phyloP scores from a whole-genome alignment of 1,140 invertebrate species.

The Drosophila tsacasi region DNA sequence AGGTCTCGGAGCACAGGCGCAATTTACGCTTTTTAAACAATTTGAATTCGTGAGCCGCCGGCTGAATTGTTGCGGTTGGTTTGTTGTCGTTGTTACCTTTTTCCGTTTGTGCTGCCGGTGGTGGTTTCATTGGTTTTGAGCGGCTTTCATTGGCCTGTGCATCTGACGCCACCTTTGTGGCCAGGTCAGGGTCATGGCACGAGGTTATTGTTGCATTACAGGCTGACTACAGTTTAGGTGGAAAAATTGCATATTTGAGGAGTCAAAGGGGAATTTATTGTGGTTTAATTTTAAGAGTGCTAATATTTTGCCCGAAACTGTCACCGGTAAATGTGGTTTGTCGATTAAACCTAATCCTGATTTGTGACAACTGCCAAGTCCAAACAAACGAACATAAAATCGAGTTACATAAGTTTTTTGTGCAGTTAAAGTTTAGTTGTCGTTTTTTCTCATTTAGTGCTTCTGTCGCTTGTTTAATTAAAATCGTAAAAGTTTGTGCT shows the following conservation, averaged over 20 bases:
- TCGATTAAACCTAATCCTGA: constrained; percentile 23
- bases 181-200: constrained; percentile 37
- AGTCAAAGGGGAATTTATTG: not conserved
- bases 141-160: not conserved
- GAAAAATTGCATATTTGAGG: not conserved
- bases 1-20: constrained; percentile 36
- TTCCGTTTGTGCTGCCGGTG: constrained; percentile 23
- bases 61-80: constrained; percentile 49
- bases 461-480: constrained; percentile 22
- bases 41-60: constrained; percentile 33
- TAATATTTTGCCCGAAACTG: not conserved
- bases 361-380: constrained; percentile 46
- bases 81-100: constrained; percentile 32
- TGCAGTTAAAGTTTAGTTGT: constrained; percentile 4
- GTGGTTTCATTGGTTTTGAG: constrained; percentile 34
- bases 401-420: constrained; percentile 26
- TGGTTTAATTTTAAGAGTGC: not conserved
- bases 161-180: constrained; percentile 1
- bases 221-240: not conserved
- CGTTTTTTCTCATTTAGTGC: constrained; percentile 4
- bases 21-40: constrained; percentile 21
- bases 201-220: constrained; percentile 45
- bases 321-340: constrained; percentile 17
- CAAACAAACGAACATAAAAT: constrained; percentile 10
- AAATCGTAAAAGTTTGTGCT: constrained; percentile 31